Evolutionary conservation across 2,888 invertebrate species (phyloP), one percentile per base, ranked within the genome.

Genomic region (Loripinus fragilis): DNA sequence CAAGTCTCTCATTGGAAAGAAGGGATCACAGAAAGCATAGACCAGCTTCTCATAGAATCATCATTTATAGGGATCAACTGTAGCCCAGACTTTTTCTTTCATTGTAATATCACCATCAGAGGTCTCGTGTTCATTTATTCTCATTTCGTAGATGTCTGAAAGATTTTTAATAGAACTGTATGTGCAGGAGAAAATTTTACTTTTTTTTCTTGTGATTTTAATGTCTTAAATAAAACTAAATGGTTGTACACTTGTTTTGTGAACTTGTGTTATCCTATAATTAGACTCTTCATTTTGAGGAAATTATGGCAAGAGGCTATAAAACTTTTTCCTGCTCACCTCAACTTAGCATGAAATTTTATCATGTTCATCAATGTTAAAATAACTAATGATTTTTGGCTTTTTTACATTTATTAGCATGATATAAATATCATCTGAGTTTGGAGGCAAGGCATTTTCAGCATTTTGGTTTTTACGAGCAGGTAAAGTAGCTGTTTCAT

Each of bases 1-100:
- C 96, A 99, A 99, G 95, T 99, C 99, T 79, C 96, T 99, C 90
- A 99, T 99, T 93, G 99, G 98, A 94, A 99, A 99, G 96, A 99
- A 99, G 95, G 98, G 97, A 78, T 89, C 91, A 55, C 92, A 92
- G 87, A 91, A 92, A 83, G 89, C 90, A 81, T 80, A 83, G 73
- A 55, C 2, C 45, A 65, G 48, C 3, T 33, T 20, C 30, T 60
- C 33, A 15, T 25, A 12, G 55, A 33, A 35, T 69, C 48, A 69
- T 23, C 67, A 74, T 74, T 75, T n/a, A n/a, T n/a, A 76, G 78
- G 71, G 78, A 80, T 75, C 74, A 80, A 74, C 33, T 60, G 2
- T 23, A 20, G 30, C 33, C 20, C 33, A 33, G 33, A 30, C 33
- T 30, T 55, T 55, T 30, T n/a, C n/a, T n/a, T 15, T 60, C 60